Conservation (phyloP, 2,888 invertebrate species). For the Pseudanteris insignis region DNA sequence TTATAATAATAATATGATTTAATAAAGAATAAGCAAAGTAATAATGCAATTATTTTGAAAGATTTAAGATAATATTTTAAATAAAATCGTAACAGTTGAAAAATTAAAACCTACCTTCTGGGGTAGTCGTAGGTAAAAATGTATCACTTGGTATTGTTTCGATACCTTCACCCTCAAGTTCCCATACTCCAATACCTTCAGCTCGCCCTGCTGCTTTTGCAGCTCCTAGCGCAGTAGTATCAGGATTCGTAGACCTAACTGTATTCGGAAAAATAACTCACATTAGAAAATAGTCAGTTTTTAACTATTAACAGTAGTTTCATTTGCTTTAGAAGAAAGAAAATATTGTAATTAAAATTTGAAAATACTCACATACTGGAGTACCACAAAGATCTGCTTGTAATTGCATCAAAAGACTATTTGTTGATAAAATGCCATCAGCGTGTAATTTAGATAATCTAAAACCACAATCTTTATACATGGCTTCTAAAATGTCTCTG, state of each 20-base stretch:
- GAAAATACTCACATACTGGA: conserved; percentile 78
- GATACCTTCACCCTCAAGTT: conserved; percentile 71
- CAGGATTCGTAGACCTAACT: conserved; percentile 85
- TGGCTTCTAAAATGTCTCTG: conserved; percentile 90
- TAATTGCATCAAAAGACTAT: conserved; percentile 91
- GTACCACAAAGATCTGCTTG: conserved; percentile 95
- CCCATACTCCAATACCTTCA: conserved; percentile 77
- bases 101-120: conserved; percentile 71
- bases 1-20: too few species aligned
- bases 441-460: conserved; percentile 85
- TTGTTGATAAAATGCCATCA: conserved; percentile 93
- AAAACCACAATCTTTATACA: conserved; percentile 91
- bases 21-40: too few species aligned
- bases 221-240: conserved; percentile 92
- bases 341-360: too few species aligned
- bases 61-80: conserved; percentile 1
- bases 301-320: too few species aligned
- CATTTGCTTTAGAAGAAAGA: too few species aligned
- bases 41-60: too few species aligned
- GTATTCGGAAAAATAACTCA: too few species aligned
- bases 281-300: too few species aligned
- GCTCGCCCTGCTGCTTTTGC: conserved; percentile 92
- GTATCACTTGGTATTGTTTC: conserved; percentile 76
- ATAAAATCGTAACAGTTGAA: not conserved
- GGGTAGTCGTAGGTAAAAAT: conserved; percentile 83